These are phyloP conservation scores for Mastomys coucha DNA, from an alignment of 2,113 vertebrate genomes.

Conservation along the genomic window DNA sequence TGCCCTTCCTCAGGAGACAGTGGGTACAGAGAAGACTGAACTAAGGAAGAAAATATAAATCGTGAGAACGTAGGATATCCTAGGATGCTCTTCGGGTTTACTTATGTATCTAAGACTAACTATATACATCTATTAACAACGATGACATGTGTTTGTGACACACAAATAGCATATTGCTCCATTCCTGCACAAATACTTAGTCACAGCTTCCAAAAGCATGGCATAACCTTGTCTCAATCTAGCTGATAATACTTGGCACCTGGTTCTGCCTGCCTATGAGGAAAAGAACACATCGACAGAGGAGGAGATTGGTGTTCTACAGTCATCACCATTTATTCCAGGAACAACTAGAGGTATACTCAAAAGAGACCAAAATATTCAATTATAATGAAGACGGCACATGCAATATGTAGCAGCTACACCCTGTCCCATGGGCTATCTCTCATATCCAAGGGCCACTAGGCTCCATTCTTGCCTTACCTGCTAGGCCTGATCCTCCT, in stretches of 20 bases:
- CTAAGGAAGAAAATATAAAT: constrained; percentile 43
- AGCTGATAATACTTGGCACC: neutral
- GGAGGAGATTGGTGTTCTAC: neutral
- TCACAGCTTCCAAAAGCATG: neutral
- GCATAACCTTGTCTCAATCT: neutral
- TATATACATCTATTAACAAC: neutral
- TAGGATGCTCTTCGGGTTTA: neutral
- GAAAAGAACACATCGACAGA: neutral
- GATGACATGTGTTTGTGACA: no score
- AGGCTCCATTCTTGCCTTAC: fast-evolving
- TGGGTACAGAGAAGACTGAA: neutral
- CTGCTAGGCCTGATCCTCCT: neutral
- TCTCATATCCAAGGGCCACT: neutral
- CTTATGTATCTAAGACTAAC: neutral
- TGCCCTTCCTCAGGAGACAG: neutral
- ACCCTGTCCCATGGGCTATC: neutral
- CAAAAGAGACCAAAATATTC: neutral
- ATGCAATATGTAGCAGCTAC: neutral
- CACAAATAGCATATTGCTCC: neutral
- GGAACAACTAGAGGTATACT: neutral
- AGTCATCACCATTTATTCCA: neutral
- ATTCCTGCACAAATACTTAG: neutral
- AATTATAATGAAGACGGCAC: neutral
- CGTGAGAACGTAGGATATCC: neutral
- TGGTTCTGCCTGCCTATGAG: no score